Conservation (phyloP, 2,888 invertebrate genomes). For the Danaus chrysippus region DNA sequence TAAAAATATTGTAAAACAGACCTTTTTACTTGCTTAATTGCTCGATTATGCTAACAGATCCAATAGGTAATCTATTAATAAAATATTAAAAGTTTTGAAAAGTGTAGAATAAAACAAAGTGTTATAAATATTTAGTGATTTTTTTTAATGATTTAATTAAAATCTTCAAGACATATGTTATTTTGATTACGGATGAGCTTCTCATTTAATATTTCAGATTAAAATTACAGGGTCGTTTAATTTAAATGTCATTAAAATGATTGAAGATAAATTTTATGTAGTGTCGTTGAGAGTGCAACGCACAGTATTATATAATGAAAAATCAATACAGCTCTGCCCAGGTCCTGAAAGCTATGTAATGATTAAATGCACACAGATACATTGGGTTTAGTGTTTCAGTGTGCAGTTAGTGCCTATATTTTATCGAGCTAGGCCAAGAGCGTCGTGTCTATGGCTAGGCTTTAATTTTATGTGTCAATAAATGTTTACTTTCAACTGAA, state of each 20-base stretch:
- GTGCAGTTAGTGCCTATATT: not conserved
- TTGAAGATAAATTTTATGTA: not conserved
- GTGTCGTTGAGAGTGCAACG: not conserved
- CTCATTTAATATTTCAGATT: no score
- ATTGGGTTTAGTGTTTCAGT: not conserved
- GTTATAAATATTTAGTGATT: no score
- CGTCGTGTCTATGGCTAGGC: not conserved
- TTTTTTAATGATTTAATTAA: no score
- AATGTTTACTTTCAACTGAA: no score
- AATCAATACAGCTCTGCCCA: not conserved
- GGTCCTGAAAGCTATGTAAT: not conserved
- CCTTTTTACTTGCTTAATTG: no score
- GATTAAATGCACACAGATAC: not conserved
- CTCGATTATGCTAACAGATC: no score
- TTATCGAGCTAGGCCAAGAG: not conserved
- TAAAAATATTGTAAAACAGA: no score
- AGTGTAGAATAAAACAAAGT: no score
- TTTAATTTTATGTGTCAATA: not conserved
- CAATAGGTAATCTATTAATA: no score
- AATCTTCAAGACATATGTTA: no score
- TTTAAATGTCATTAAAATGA: not conserved
- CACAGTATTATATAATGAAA: not conserved
- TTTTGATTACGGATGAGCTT: no score
- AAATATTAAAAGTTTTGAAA: no score
- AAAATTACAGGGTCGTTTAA: not conserved